phyloP scores from a whole-genome alignment of 2,797 vertebrate genomes.

The Miichthys miiuy region DNA sequence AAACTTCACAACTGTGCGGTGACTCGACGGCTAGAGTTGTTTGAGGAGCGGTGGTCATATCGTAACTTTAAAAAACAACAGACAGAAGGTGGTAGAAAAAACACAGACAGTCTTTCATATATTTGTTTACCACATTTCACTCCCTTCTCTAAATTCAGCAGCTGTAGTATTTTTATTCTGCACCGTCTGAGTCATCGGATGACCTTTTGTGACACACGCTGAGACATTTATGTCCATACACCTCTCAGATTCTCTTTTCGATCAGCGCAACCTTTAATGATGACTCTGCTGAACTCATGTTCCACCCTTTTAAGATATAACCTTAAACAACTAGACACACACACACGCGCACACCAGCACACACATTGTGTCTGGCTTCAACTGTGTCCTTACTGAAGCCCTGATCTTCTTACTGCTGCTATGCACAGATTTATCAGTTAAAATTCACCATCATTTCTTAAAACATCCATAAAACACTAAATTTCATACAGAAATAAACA shows the following conservation, averaged over 20 bases:
- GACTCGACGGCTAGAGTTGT: background rate
- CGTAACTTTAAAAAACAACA: background rate
- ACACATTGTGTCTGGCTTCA: background rate
- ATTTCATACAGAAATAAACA: background rate
- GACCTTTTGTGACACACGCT: conserved; percentile 35
- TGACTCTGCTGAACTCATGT: conserved; percentile 23
- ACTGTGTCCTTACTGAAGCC: background rate
- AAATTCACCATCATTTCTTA: background rate
- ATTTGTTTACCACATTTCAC: conserved; percentile 13
- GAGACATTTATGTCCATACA: conserved; percentile 27
- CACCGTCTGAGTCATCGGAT: conserved; percentile 46
- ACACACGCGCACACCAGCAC: background rate
- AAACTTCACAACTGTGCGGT: background rate
- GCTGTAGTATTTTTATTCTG: conserved; percentile 36
- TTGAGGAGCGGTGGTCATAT: background rate
- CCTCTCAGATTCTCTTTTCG: conserved; percentile 1
- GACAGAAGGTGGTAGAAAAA: background rate
- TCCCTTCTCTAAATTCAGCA: conserved; percentile 38
- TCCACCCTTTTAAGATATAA: conserved; percentile 1
- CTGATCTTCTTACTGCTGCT: background rate
- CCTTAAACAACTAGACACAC: background rate
- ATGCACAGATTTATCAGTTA: background rate
- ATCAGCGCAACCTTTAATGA: background rate
- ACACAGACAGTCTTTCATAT: background rate
- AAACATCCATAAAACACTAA: background rate